phyloP scores from a whole-genome alignment of 2,888 invertebrate species.

The Drosophila neutralis region DNA sequence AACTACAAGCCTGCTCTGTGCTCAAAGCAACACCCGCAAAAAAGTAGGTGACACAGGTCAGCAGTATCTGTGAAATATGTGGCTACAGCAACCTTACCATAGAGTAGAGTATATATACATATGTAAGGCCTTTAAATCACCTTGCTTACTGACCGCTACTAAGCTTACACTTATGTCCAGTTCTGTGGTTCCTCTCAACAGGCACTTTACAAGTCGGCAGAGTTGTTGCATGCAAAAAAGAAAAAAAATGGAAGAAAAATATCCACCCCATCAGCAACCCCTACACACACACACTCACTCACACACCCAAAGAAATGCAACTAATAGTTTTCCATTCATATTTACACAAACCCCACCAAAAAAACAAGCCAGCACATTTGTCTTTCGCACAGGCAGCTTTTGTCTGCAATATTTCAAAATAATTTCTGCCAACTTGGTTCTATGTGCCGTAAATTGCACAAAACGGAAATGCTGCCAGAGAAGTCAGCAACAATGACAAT shows the following conservation, averaged over 20 bases:
- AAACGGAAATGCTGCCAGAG: conserved; percentile 47
- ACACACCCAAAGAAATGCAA: conserved; percentile 22
- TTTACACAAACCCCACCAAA: conserved; percentile 33
- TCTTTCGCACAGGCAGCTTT: conserved; percentile 56
- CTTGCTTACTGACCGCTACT: conserved; percentile 42
- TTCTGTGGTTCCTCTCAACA: conserved; percentile 13
- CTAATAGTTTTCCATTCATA: conserved; percentile 71
- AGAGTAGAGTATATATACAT: not conserved
- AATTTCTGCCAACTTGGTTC: conserved; percentile 53
- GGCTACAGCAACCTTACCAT: not conserved
- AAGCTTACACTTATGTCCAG: conserved; percentile 29
- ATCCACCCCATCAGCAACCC: conserved; percentile 11
- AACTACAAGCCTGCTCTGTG: conserved; percentile 15
- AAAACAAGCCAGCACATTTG: conserved; percentile 40
- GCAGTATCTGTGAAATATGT: conserved; percentile 7
- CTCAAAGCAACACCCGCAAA: not conserved
- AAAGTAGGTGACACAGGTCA: not conserved
- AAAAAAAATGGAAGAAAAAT: conserved; percentile 6
- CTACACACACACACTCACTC: conserved; percentile 1
- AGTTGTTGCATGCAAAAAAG: conserved; percentile 14
- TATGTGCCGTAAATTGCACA: conserved; percentile 54
- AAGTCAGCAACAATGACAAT: conserved; percentile 23
- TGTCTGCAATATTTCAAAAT: conserved; percentile 74
- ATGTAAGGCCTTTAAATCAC: conserved; percentile 29
- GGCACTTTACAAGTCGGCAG: conserved; percentile 41